Evolutionary conservation across 2,888 invertebrate genomes (phyloP), one percentile per base, ranked within the genome.

Genomic region (Camponotus fellah): DNA sequence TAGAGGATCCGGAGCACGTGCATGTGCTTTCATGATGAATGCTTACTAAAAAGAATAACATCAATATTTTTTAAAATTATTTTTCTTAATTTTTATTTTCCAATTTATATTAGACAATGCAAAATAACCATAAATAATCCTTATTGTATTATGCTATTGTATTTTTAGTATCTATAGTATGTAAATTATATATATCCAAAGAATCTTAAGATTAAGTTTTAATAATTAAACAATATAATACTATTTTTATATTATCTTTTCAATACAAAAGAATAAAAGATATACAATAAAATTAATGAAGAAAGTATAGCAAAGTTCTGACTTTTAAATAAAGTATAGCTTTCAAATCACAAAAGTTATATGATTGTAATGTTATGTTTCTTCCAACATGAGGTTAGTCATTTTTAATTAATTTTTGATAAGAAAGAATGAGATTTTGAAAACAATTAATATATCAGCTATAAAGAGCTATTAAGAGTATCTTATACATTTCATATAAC

Each of bases 1-100:
- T 34, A 91, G 75, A 3, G 87, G 89, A 3, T 65, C 58, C 3
- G 89, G 89, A 14, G 85, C 40, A 40, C 65, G 37, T 5, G 75
- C 65, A 3, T 66, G 68, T 0, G 12, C 4, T 17, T 89, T 76
- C 90, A 89, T 89, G 17, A 32, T 43, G 26, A 56, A 62, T 12
- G 8, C 2, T 71, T 75, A 37, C 74, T 74, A 60, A 34, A 75
- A 1, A 32, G 0, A 37, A 65, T 26, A 26, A 26, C 26, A 26
- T 26, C 26, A 26, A 26, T 26, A 26, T 75, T 43, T 32, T 56
- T 14, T 26, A 6, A 66, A 56, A 65, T 49, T 72, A 65, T 49
- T 72, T 17, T 32, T 26, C 26, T 26, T 26, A 26, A 43, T 69
- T 69, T 69, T 69, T 71, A 26, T 26, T 53, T 71, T n/a, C 37